Percentiles rank a stretch among this genome's conserved stretches.
Conservation (phyloP, 2,888 invertebrate species). For the Brenthis hecate region DNA sequence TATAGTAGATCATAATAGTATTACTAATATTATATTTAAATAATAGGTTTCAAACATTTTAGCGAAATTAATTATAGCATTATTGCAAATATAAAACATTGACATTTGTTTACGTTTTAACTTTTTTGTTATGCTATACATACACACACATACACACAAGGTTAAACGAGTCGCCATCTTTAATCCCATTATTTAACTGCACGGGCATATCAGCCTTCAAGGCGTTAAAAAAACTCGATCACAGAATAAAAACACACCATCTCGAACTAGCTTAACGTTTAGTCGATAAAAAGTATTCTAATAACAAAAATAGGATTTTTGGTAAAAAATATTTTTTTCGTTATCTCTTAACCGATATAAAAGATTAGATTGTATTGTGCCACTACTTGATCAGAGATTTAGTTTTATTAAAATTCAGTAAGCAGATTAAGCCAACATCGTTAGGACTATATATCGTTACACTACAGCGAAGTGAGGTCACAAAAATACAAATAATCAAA, state of each 20-base stretch:
- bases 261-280: constrained; percentile 62
- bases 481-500: constrained; percentile 3
- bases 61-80: too few relatives aligned
- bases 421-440: constrained; percentile 24
- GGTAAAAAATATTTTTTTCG: constrained; percentile 69
- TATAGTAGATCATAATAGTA: too few relatives aligned
- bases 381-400: constrained; percentile 46
- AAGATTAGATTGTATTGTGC: constrained; percentile 59
- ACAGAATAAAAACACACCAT: constrained; percentile 70
- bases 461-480: constrained; percentile 24
- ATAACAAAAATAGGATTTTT: constrained; percentile 75
- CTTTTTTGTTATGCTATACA: too few relatives aligned
- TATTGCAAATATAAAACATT: too few relatives aligned
- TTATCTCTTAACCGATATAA: constrained; percentile 63
- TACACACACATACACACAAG: too few relatives aligned
- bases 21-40: too few relatives aligned
- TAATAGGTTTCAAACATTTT: too few relatives aligned
- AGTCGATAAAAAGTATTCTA: constrained; percentile 65
- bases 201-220: constrained; percentile 52
- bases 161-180: too few relatives aligned
- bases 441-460: constrained; percentile 19
- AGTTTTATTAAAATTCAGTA: constrained; percentile 25
- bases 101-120: too few relatives aligned
- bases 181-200: too few relatives aligned
- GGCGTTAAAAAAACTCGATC: constrained; percentile 66